Base-by-base conservation (phyloP, 2,888 invertebrate genomes). In the Rhorus exstirpatorius region DNA sequence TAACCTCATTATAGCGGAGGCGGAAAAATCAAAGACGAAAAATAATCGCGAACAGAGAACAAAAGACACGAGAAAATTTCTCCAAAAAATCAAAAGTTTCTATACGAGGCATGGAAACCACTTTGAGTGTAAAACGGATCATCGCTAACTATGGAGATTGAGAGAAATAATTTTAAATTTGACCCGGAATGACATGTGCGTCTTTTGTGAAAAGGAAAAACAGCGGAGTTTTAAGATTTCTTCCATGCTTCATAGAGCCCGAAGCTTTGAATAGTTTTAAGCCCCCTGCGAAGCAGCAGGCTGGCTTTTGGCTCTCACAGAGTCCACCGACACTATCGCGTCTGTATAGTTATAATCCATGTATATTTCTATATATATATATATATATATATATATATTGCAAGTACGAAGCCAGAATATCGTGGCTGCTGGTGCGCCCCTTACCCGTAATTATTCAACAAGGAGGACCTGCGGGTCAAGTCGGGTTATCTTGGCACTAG, bases 391-490 rank as follows among this genome's bases (percentile, higher is more conserved):
- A 44, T 61, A 38, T 44, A 35, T 14, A 77, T 53, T 19, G 1
- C 19, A 31, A 6, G 35, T 17, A 72, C 31, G 87, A 89, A 89
- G 91, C 88, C 88, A 60, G 51, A 38, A n/a, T 17, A 31, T 3
- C 89, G 90, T 67, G 89, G 91, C 91, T 91, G 83, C 89, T 90
- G 90, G 90, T 90, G 81, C 85, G 86, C 86, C 87, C 89, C 89
- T 90, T 90, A 89, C 89, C 90, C 90, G 91, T 92, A 92, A 92
- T 92, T 92, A 92, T 92, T 92, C 92, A 92, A 91, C 91, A 88
- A 88, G 87, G 85, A 87, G 88, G 87, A 88, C 88, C 87, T 86
- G 84, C 84, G 88, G 89, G 88, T 89, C 89, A 87, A 87, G 86
- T 88, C 88, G 87, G 89, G 89, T 89, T 90, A 90, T 90, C 90